phyloP scores from a whole-genome alignment of 2,113 vertebrate genomes.

The Smithornis capensis region DNA sequence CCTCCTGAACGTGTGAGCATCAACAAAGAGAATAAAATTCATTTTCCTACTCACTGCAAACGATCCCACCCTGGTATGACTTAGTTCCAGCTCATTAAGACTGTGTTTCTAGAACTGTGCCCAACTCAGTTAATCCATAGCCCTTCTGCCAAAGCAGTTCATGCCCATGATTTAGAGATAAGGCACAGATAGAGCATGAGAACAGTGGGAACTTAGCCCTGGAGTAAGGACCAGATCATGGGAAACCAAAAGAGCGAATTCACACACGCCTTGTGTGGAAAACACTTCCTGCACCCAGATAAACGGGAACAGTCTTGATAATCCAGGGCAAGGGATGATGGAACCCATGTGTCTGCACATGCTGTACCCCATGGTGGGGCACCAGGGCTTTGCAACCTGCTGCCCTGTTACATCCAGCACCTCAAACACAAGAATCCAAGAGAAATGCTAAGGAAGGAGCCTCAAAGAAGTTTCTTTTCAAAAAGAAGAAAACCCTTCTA shows the following conservation, averaged over 20 bases:
- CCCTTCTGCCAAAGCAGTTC: not conserved
- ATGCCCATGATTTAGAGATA: not conserved
- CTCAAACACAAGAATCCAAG: not conserved
- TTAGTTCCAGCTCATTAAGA: constrained; percentile 47
- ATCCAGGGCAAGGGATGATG: not conserved
- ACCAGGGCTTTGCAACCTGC: not conserved
- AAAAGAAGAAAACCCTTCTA: not conserved
- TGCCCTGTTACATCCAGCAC: not conserved
- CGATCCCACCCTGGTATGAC: not conserved
- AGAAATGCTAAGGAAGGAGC: not conserved
- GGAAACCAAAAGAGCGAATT: not conserved
- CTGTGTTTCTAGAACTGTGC: not conserved
- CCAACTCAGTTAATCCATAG: not conserved
- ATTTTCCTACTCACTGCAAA: constrained; percentile 3
- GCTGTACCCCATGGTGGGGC: too few relatives aligned
- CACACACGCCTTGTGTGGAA: not conserved
- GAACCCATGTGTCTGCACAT: rapidly evolving
- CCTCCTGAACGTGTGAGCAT: not conserved
- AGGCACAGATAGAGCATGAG: rapidly evolving
- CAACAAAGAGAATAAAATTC: not conserved
- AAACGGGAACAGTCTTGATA: not conserved
- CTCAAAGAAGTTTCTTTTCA: not conserved
- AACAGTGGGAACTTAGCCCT: not conserved
- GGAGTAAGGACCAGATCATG: not conserved
- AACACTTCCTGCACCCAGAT: not conserved